A percentile compares a stretch with the other conserved stretches of the same genome.
Evolutionary conservation across 2,113 vertebrate species (phyloP).

Genomic region (Phalacrocorax pelagicus): DNA sequence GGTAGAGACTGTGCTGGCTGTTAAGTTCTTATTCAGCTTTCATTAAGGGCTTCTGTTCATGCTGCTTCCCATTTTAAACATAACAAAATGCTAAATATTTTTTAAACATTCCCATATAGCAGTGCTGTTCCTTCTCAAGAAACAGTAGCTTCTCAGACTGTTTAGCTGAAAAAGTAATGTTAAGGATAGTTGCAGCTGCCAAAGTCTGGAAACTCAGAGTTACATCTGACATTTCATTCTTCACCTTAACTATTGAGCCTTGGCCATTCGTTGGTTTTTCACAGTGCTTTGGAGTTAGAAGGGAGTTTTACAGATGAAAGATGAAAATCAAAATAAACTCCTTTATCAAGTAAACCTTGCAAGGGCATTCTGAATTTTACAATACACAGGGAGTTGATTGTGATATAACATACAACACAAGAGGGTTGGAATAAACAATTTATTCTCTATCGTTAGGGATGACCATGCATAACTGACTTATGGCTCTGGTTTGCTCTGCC

Average conservation of each 20-base stretch:
- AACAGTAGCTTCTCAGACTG: not conserved
- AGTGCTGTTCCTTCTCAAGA: not conserved
- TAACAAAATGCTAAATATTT: not conserved
- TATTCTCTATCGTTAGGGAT: slow-evolving; percentile 47
- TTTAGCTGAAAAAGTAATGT: slow-evolving; percentile 33
- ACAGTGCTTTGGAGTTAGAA: slow-evolving; percentile 59
- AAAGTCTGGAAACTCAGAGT: slow-evolving; percentile 39
- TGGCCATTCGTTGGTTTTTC: slow-evolving; percentile 58
- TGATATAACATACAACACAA: slow-evolving; percentile 39
- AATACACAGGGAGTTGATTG: slow-evolving; percentile 40
- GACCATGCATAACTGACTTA: slow-evolving; percentile 22
- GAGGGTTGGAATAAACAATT: slow-evolving; percentile 58
- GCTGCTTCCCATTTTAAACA: not conserved
- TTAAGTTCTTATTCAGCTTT: not conserved
- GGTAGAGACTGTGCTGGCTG: not conserved
- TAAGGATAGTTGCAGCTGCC: slow-evolving; percentile 46
- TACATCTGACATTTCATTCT: slow-evolving; percentile 52
- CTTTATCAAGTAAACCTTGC: slow-evolving; percentile 59
- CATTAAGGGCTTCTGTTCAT: not conserved
- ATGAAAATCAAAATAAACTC: slow-evolving; percentile 67
- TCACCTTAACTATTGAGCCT: slow-evolving; percentile 61
- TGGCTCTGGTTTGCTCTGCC: slow-evolving; percentile 13
- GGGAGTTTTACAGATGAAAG: slow-evolving; percentile 63
- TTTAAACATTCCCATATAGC: not conserved
- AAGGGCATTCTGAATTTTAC: slow-evolving; percentile 50